Evolutionary conservation across 2,797 vertebrate genomes (phyloP).

Genomic region (Salmo trutta): DNA sequence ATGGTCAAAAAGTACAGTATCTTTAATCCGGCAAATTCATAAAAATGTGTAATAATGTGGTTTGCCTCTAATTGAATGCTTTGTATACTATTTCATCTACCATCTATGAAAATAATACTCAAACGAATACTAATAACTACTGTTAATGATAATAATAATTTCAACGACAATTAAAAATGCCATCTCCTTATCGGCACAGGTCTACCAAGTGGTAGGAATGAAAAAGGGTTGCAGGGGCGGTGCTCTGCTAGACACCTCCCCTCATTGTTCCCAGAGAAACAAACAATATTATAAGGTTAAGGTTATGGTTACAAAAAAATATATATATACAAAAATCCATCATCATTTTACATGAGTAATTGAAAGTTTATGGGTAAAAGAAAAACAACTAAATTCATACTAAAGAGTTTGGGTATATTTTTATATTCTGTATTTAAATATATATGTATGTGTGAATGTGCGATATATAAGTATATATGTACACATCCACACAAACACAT

Average conservation of each 20-base stretch:
- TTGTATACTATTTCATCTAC: slow-evolving; percentile 55
- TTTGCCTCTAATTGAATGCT: slow-evolving; percentile 50
- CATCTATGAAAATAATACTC: slow-evolving; percentile 52
- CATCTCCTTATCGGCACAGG: slow-evolving; percentile 56
- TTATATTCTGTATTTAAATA: slow-evolving; percentile 83
- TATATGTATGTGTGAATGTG: slow-evolving; percentile 72
- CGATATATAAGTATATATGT: slow-evolving; percentile 44
- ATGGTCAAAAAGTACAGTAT: slow-evolving; percentile 40
- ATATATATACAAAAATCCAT: slow-evolving; percentile 27
- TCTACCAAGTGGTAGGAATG: slow-evolving; percentile 49
- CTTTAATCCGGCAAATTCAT: slow-evolving; percentile 22
- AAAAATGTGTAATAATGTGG: slow-evolving; percentile 34
- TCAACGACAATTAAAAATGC: slow-evolving; percentile 50
- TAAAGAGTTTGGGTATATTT: slow-evolving; percentile 76
- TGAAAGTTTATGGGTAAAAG: slow-evolving; percentile 51
- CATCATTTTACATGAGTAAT: slow-evolving; percentile 58
- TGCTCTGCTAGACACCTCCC: slow-evolving; percentile 22
- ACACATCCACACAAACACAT: slow-evolving; percentile 67
- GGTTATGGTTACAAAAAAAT: slow-evolving; percentile 50
- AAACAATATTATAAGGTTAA: slow-evolving; percentile 54
- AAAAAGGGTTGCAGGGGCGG: slow-evolving; percentile 33
- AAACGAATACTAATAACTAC: slow-evolving; percentile 52
- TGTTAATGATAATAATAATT: slow-evolving; percentile 23
- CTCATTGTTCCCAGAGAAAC: slow-evolving; percentile 39
- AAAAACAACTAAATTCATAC: slow-evolving; percentile 40